Base-by-base conservation (phyloP, 2,113 vertebrate species). In the Forbesichthys papilliferus region DNA sequence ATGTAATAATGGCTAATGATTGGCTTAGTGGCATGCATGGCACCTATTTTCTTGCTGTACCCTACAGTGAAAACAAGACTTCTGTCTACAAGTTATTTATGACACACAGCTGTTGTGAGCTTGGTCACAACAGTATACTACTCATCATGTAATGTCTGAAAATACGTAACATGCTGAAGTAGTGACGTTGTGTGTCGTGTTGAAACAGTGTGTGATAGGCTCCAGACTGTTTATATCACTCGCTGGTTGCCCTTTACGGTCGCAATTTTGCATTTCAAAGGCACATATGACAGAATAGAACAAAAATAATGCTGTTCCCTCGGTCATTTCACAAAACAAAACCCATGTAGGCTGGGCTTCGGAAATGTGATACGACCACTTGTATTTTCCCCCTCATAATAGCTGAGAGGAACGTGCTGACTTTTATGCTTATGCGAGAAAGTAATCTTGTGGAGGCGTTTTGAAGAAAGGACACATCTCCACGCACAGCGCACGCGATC, bases 261-360 rank as follows among this genome's bases (percentile, higher is more conserved):
- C 80, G 79, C 80, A 73, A 42, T 42, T 4, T 42, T 3, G 36
- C 4, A 42, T 58, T 61, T 71, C 68, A 78, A 61, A 69, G 68
- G 48, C 64, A 64, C 49, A 5, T 1, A 9, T 64, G 2, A 3
- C 33, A 42, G 16, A 12, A 42, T 16, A 69, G 74, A 66, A 3
- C 66, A 59, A 9, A 9, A 2, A 3, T 48, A 2, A 27, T 11
- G 49, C 27, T 33, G 55, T 36, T 51, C 51, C 51, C 27, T 27
- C 4, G 3, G 13, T 59, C 56, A 51, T 72, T 77, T 62, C 72
- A 14, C 20, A 12, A n/a, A 64, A 68, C 71, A 56, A 51, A 74
- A 68, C 62, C 58, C 34, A 75, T 84, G 83, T 83, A 88, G 89
- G 88, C 70, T 11, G 90, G 87, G 75, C 88, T 61, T 61, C 75